Evolutionary conservation across 2,888 invertebrate genomes (phyloP).

Genomic region (Ormyrus labotus): DNA sequence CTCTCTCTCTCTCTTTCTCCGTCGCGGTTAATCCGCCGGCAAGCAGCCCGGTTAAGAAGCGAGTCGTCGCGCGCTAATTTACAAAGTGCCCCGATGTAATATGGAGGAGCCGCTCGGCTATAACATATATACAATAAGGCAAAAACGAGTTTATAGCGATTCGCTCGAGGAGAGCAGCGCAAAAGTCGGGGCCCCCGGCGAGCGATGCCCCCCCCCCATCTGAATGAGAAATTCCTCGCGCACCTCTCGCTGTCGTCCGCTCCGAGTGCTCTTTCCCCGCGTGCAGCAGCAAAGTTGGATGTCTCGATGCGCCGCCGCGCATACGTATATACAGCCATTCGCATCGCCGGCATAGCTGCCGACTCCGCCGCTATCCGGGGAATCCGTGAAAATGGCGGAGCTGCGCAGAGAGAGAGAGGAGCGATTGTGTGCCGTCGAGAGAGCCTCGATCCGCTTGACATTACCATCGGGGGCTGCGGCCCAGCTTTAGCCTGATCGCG

Average conservation of each 20-base stretch:
- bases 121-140: neutral
- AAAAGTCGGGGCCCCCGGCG: neutral
- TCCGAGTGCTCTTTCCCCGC: conserved; percentile 39
- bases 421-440: neutral
- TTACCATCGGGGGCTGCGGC: neutral
- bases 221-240: conserved; percentile 53
- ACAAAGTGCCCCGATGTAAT: conserved; percentile 65
- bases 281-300: conserved; percentile 33
- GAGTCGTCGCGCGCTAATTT: conserved; percentile 68
- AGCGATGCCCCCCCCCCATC: neutral
- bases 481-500: too few species aligned
- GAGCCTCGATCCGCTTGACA: neutral
- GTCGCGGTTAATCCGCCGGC: too few species aligned
- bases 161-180: neutral
- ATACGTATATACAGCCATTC: neutral
- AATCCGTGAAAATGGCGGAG: conserved; percentile 46
- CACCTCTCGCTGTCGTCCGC: conserved; percentile 25
- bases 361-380: conserved; percentile 30
- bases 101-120: conserved; percentile 54
- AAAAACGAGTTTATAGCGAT: too few species aligned
- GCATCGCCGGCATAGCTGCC: neutral
- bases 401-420: neutral
- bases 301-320: conserved; percentile 39
- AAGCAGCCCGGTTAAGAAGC: conserved; percentile 58
- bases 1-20: too few species aligned